Percentiles rank a stretch among this genome's conserved stretches.
Conservation (phyloP, 1,140 invertebrate species). For the Tigriopus japonicus region DNA sequence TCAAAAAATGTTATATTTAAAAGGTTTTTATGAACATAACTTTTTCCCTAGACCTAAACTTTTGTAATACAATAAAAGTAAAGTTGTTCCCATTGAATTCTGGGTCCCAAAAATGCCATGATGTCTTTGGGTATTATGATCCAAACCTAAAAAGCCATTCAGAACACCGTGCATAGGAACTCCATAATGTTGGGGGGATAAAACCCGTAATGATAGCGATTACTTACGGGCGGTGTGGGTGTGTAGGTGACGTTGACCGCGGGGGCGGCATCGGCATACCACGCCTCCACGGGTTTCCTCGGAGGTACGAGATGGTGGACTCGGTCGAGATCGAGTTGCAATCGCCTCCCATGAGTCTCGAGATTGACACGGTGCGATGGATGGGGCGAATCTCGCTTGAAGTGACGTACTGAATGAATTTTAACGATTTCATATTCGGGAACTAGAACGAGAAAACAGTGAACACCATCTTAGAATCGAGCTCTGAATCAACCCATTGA, state of each 20-base stretch:
- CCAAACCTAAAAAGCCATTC: too few relatives aligned
- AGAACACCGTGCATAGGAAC: too few relatives aligned
- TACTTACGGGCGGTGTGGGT: not conserved
- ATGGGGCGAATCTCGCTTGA: constrained; percentile 12
- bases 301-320: constrained; percentile 53
- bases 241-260: constrained; percentile 3
- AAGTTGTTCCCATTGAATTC: too few relatives aligned
- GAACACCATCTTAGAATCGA: too few relatives aligned
- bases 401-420: constrained; percentile 22
- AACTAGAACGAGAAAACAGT: constrained; percentile 27
- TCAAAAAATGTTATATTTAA: too few relatives aligned
- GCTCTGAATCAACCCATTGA: too few relatives aligned
- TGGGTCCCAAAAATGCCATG: too few relatives aligned
- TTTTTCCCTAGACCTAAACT: too few relatives aligned
- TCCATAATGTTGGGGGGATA: too few relatives aligned
- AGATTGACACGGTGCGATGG: constrained; percentile 16
- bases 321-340: constrained; percentile 32
- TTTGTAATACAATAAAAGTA: too few relatives aligned
- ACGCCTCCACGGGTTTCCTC: constrained; percentile 35
- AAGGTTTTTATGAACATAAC: too few relatives aligned
- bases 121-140: too few relatives aligned
- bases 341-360: constrained; percentile 21
- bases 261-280: constrained; percentile 15
- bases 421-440: constrained; percentile 43
- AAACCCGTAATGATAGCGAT: not conserved